Evolutionary conservation across 2,113 vertebrate genomes (phyloP).

Genomic region (Hippocampus comes): DNA sequence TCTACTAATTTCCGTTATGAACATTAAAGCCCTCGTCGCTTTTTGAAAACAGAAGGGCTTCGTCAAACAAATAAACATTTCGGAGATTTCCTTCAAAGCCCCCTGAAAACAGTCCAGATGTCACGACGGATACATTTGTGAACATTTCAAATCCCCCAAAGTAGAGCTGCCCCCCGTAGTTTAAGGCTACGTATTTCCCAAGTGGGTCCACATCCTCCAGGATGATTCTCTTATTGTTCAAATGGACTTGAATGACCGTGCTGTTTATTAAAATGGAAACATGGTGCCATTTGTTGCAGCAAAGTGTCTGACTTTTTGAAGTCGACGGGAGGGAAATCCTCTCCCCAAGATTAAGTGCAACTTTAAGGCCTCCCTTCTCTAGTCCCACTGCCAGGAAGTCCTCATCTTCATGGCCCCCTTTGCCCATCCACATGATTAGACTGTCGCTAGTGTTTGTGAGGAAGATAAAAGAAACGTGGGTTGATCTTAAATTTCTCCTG

Average conservation of each 20-base stretch:
- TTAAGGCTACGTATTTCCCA: conserved; percentile 78
- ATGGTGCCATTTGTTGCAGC: conserved; percentile 72
- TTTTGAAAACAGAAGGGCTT: conserved; percentile 66
- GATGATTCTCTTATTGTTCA: conserved; percentile 70
- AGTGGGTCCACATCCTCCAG: conserved; percentile 77
- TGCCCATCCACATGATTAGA: conserved; percentile 81
- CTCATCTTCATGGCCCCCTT: conserved; percentile 76
- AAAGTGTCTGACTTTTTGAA: conserved; percentile 53
- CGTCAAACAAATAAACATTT: conserved; percentile 78
- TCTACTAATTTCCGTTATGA: conserved; percentile 62
- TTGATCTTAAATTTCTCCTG: conserved; percentile 71
- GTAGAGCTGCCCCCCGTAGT: conserved; percentile 78
- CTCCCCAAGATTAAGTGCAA: conserved; percentile 81
- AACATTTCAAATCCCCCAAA: conserved; percentile 82
- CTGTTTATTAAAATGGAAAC: conserved; percentile 73
- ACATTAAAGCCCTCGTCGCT: conserved; percentile 81
- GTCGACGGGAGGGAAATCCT: conserved; percentile 67
- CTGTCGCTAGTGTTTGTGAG: conserved; percentile 63
- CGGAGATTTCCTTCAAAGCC: conserved; percentile 79
- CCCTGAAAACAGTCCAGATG: conserved; percentile 75
- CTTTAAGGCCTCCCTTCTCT: conserved; percentile 71
- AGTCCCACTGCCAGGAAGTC: conserved; percentile 83
- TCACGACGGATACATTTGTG: conserved; percentile 68
- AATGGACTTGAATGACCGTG: conserved; percentile 74
- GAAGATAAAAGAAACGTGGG: conserved; percentile 78